phyloP scores from a whole-genome alignment of 2,113 vertebrate genomes.

The Elgaria multicarinata region DNA sequence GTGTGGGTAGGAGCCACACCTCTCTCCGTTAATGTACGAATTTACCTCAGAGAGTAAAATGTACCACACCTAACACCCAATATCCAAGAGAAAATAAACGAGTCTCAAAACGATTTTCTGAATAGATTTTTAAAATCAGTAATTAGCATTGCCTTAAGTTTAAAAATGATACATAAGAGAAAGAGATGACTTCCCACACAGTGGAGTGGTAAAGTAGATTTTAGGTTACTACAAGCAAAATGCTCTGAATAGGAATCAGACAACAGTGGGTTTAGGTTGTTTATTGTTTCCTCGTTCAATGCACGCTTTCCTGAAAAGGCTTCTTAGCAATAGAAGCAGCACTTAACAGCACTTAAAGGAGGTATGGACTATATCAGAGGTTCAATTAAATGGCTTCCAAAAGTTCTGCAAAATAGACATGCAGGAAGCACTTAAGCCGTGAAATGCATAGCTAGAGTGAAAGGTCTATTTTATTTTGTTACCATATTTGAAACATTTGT shows the following conservation, averaged over 20 bases:
- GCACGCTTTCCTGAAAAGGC: neutral
- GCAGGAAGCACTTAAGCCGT: slow-evolving; percentile 9
- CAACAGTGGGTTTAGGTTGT: neutral
- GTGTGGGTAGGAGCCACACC: neutral
- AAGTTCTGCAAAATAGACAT: slow-evolving; percentile 23
- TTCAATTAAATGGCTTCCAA: neutral
- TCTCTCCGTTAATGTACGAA: neutral
- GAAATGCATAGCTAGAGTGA: slow-evolving; percentile 15
- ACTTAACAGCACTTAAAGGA: slow-evolving; percentile 7
- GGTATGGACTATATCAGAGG: neutral
- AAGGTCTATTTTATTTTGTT: neutral
- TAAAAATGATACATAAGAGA: neutral
- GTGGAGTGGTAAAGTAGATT: neutral
- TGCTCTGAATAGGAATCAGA: neutral
- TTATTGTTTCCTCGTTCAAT: neutral
- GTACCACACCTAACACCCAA: neutral
- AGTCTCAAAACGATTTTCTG: neutral
- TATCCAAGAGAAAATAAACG: neutral
- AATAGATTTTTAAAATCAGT: neutral
- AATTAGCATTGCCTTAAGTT: neutral
- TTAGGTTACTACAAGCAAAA: neutral
- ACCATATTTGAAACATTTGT: neutral
- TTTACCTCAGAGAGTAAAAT: neutral
- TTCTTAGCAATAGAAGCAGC: slow-evolving; percentile 9
- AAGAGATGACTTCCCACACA: neutral